Base-by-base conservation (phyloP, 2,797 vertebrate species). In the Apogon talboti region DNA sequence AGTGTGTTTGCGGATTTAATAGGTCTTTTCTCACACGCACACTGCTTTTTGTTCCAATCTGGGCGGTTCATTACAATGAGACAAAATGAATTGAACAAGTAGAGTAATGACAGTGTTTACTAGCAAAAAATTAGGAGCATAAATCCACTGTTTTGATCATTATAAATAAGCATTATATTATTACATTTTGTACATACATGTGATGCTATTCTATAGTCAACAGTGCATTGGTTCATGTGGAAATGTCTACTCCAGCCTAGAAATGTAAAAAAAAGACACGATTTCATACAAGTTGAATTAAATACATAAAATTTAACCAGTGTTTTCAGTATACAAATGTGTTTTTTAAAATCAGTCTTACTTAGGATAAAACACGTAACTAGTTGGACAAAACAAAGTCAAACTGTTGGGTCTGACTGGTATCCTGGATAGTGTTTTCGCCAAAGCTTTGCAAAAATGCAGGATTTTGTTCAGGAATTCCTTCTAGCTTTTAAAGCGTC, bases 81-180 rank as follows among this genome's bases (percentile, higher is more conserved):
- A 8, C 9, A 9, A 35, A 35, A 35, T 35, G 30, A 8, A 8
- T 10, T 8, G 33, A 35, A 35, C 33, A 35, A 35, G 33, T 35
- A 10, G 33, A 35, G 33, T 76, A 57, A 55, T 52, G 49, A 74
- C 53, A 58, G 49, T 69, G 63, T 90, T 90, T 83, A 86, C 70
- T 82, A 65, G 13, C 52, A 82, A 51, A 72, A 61, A 63, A 64
- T 47, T 11, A 24, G 38, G 35, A 54, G 37, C 55, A 78, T 16
- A 57, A 65, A 76, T 76, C 45, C 74, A 71, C 19, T 3, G 24
- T 24, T 49, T 71, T 57, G 16, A 66, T 62, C 43, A 9, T 81
- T 62, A 87, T 87, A 89, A 89, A 91, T 87, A 86, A 77, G 47
- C 28, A 80, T 72, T 82, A 76, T 80, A 86, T 83, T 78, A 84